Percentiles rank a stretch among this genome's conserved stretches.
Conservation (phyloP, 2,797 vertebrate species). For the Esox masquinongy region DNA sequence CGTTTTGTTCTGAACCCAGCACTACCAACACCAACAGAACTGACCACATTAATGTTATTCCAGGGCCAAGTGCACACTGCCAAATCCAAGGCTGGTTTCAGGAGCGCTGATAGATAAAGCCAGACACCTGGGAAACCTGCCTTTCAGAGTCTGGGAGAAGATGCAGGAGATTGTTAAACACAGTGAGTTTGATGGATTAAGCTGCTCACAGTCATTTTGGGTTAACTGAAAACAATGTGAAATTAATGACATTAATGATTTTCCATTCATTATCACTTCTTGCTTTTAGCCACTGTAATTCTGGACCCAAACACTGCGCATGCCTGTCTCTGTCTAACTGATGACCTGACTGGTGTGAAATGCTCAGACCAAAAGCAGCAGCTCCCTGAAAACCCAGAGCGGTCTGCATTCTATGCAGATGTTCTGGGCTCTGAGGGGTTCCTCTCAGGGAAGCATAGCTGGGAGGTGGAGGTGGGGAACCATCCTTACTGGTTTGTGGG, state of each 20-base stretch:
- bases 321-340: neutral
- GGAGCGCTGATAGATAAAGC: neutral
- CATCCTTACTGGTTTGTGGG: neutral
- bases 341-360: neutral
- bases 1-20: neutral
- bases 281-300: neutral
- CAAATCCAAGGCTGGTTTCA: neutral
- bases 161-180: neutral
- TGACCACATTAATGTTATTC: neutral
- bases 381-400: neutral
- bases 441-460: neutral
- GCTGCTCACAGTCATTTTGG: neutral
- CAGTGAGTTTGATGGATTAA: neutral
- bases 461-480: neutral
- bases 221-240: neutral
- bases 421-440: neutral
- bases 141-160: neutral
- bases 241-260: too few species aligned
- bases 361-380: neutral
- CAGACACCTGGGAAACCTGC: conserved; percentile 1
- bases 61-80: neutral
- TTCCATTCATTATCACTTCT: too few species aligned
- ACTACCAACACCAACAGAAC: neutral
- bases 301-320: neutral
- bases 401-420: neutral